Percentiles rank a stretch among this genome's conserved stretches.
Conservation (phyloP, 2,113 vertebrate genomes). For the Scortum barcoo region DNA sequence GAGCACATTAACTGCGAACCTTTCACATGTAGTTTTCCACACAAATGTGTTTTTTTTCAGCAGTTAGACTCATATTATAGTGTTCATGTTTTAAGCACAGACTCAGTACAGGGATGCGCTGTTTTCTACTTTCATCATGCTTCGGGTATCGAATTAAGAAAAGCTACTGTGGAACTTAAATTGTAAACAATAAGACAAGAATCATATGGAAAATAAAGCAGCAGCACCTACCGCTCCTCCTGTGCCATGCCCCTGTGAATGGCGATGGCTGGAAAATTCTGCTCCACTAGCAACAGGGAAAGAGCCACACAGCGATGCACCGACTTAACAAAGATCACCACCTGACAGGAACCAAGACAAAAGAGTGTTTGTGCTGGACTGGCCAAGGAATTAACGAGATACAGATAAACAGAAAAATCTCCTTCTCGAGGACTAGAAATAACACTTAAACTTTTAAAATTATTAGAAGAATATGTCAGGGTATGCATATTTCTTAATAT, state of each 20-base stretch:
- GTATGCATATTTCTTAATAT: not conserved
- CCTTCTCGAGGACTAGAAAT: not conserved
- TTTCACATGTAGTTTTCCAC: too few species aligned
- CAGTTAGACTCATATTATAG: not conserved
- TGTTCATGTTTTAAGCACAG: not conserved
- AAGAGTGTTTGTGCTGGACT: not conserved
- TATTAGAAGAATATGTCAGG: not conserved
- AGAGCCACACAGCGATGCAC: conserved; percentile 91
- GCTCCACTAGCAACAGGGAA: conserved; percentile 91
- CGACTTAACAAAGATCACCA: conserved; percentile 92
- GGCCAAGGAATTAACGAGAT: not conserved
- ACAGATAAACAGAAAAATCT: not conserved
- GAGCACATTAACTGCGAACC: not conserved
- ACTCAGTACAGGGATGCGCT: not conserved
- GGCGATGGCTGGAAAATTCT: conserved; percentile 92
- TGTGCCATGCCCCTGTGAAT: conserved; percentile 93
- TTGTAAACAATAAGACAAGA: not conserved
- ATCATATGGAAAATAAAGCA: not conserved
- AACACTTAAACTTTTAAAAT: not conserved
- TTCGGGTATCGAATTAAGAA: not conserved
- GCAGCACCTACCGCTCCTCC: conserved; percentile 86
- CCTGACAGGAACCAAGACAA: conserved; percentile 72
- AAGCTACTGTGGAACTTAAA: not conserved
- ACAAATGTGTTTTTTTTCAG: not conserved
- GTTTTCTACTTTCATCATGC: not conserved